These are phyloP conservation scores for Harmothoe impar DNA, from an alignment of 2,888 invertebrate genomes.

Conservation along the genomic window DNA sequence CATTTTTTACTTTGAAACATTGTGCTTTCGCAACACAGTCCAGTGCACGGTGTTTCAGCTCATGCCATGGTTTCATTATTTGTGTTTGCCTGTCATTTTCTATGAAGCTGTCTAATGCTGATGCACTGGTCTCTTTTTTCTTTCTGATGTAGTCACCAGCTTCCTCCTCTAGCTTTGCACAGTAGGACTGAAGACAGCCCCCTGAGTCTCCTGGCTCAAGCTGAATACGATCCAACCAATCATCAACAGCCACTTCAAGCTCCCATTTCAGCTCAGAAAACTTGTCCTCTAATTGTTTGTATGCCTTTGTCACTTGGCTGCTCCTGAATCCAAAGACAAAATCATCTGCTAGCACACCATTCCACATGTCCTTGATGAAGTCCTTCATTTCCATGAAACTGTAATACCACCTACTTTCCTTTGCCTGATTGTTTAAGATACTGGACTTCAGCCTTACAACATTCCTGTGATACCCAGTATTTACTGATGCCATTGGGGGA, in stretches of 20 bases:
- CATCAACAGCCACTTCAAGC: not conserved
- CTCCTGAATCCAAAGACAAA: constrained; percentile 64
- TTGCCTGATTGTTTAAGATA: constrained; percentile 10
- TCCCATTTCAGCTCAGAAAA: not conserved
- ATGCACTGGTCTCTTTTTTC: no score
- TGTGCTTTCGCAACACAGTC: no score
- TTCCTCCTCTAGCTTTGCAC: no score
- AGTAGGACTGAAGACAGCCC: no score
- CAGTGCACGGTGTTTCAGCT: no score
- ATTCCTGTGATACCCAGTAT: constrained; percentile 56
- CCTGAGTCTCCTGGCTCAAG: no score
- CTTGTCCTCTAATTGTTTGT: not conserved
- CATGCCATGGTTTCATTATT: no score
- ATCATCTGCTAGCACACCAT: constrained; percentile 61
- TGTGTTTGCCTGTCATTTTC: no score
- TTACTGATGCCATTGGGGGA: constrained; percentile 66
- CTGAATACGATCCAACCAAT: not conserved
- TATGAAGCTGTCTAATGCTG: no score
- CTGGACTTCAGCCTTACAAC: constrained; percentile 38
- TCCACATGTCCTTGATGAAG: constrained; percentile 54
- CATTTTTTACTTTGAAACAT: no score
- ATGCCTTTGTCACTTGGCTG: constrained; percentile 51
- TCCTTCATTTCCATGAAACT: not conserved
- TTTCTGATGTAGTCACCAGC: no score
- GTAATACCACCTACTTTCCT: not conserved